These are phyloP conservation scores for Stomorhina lunata DNA, from an alignment of 2,888 invertebrate genomes.

Conservation along the genomic window DNA sequence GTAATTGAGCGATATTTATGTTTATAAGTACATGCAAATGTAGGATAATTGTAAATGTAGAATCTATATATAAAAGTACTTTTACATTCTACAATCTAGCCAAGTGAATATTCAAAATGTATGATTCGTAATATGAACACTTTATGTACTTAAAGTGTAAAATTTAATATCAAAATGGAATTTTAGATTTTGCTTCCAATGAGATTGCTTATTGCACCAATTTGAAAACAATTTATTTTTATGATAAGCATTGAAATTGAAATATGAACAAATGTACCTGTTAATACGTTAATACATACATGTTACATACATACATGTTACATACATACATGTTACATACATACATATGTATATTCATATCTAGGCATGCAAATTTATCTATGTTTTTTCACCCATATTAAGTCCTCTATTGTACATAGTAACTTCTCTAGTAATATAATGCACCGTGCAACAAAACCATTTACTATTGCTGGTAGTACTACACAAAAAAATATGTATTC, in stretches of 20 bases:
- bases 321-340: neutral
- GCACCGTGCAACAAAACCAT: no score
- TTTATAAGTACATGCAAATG: neutral
- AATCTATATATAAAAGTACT: neutral
- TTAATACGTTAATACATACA: neutral
- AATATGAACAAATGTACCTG: conserved; percentile 3
- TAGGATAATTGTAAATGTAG: no score
- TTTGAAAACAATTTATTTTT: conserved; percentile 55
- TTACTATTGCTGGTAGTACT: no score
- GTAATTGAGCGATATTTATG: no score
- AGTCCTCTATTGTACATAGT: no score
- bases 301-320: neutral
- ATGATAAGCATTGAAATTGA: conserved; percentile 49
- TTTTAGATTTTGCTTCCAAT: conserved; percentile 37
- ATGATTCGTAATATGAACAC: conserved; percentile 16
- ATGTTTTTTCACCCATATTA: no score
- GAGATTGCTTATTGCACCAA: conserved; percentile 48
- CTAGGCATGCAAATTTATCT: neutral
- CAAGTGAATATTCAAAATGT: conserved; percentile 25
- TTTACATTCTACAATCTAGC: neutral
- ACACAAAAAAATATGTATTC: no score
- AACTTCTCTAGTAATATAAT: no score
- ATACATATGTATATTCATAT: neutral
- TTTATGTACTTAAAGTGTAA: conserved; percentile 46
- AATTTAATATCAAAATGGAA: conserved; percentile 50